Evolutionary conservation across 2,113 vertebrate genomes (phyloP).

Genomic region (Catharus minimus): DNA sequence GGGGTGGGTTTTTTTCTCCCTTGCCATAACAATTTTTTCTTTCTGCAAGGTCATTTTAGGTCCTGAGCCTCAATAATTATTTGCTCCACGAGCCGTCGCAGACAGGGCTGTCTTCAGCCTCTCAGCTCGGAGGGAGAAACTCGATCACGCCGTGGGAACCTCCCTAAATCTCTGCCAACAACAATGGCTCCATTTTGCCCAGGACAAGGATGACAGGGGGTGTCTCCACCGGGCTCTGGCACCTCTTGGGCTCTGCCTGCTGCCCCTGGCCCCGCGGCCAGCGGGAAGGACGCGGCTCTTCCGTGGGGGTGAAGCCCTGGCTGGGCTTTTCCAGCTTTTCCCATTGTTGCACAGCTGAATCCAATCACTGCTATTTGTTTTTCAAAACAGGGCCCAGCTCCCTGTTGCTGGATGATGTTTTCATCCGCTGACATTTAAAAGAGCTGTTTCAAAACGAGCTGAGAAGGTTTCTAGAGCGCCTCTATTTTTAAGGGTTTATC

Average conservation of each 20-base stretch:
- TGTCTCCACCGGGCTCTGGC: not conserved
- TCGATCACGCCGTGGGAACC: fast-evolving
- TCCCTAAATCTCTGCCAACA: not conserved
- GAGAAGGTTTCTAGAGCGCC: slow-evolving; percentile 58
- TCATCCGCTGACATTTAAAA: slow-evolving; percentile 46
- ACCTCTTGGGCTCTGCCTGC: not conserved
- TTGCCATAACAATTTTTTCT: not conserved
- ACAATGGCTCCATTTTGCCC: not conserved
- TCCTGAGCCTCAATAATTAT: not conserved
- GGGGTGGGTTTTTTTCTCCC: not conserved
- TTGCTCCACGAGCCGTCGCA: not conserved
- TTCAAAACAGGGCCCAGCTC: slow-evolving; percentile 28
- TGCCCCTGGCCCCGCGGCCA: fast-evolving
- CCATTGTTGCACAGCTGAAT: slow-evolving; percentile 52
- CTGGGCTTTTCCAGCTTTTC: not conserved
- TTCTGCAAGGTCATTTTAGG: slow-evolving; percentile 43
- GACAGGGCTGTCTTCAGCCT: slow-evolving; percentile 52
- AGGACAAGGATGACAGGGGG: not conserved
- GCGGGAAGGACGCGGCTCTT: not conserved
- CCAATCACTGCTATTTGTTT: slow-evolving; percentile 51
- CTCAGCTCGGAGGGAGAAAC: not conserved
- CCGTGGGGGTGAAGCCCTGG: not conserved
- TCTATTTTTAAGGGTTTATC: slow-evolving; percentile 59
- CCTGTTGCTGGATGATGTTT: slow-evolving; percentile 35
- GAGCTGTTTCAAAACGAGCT: slow-evolving; percentile 36